Percentiles rank a stretch among this genome's conserved stretches.
Conservation (phyloP, 2,888 invertebrate genomes). For the Eueremaeus valkanovi region DNA sequence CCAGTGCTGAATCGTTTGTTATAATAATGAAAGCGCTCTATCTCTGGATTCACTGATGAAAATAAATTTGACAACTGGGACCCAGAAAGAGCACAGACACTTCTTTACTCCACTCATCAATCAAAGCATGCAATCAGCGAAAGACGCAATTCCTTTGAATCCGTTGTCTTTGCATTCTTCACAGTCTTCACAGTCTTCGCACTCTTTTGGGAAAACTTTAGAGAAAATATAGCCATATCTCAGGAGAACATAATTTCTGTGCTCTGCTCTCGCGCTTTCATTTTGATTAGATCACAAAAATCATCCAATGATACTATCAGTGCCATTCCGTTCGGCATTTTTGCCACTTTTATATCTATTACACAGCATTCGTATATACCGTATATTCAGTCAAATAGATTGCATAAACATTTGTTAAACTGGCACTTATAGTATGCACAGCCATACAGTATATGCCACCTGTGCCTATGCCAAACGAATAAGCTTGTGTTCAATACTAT, state of each 20-base stretch:
- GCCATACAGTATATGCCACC: constrained; percentile 33
- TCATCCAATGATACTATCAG: neutral
- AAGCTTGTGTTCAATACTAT: neutral
- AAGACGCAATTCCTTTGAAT: neutral
- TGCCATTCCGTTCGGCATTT: neutral
- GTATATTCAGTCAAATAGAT: neutral
- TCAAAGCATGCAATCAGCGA: constrained; percentile 25
- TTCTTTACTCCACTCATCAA: constrained; percentile 33
- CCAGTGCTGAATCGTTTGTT: constrained; percentile 36
- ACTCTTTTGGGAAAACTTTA: constrained; percentile 23
- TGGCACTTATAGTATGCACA: constrained; percentile 7
- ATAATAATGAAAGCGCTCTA: constrained; percentile 21
- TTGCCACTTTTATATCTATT: neutral
- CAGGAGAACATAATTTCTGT: constrained; percentile 5
- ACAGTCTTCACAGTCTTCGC: neutral
- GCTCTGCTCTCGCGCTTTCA: constrained; percentile 5
- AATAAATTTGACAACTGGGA: constrained; percentile 37
- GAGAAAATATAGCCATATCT: constrained; percentile 1
- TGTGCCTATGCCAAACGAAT: constrained; percentile 26
- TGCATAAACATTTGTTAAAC: constrained; percentile 22
- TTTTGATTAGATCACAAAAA: constrained; percentile 18
- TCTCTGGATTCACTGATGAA: constrained; percentile 36
- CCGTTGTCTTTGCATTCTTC: constrained; percentile 20
- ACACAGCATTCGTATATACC: neutral
- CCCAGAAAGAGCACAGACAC: constrained; percentile 16